These are phyloP conservation scores for Acyrthosiphon pisum DNA, from an alignment of 1,140 invertebrate species.

Conservation along the genomic window DNA sequence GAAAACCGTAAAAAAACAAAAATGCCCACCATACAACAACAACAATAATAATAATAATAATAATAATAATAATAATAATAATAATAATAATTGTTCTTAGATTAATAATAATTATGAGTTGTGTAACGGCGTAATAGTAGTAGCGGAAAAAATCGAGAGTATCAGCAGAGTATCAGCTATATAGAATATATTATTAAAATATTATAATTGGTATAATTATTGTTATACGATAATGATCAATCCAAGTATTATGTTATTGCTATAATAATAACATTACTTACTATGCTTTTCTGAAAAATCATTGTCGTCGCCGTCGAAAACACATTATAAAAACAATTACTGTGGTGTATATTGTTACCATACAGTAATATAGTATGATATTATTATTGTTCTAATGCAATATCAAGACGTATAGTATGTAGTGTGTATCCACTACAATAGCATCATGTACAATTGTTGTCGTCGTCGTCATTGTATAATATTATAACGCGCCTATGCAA, in stretches of 20 bases:
- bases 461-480: neutral
- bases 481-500: neutral
- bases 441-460: neutral
- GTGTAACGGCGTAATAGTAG: neutral
- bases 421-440: neutral
- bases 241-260: neutral
- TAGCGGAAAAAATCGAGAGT: neutral
- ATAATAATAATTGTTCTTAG: neutral
- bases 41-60: neutral
- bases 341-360: neutral
- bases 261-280: neutral
- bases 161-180: neutral
- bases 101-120: neutral
- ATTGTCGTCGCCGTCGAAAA: neutral
- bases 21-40: neutral
- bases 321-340: neutral
- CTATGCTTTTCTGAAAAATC: neutral
- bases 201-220: neutral
- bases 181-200: neutral
- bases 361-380: neutral
- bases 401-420: neutral
- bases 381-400: slow-evolving; percentile 8
- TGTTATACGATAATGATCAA: neutral
- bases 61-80: neutral
- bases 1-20: neutral